Conservation (phyloP, 2,888 invertebrate genomes). For the Gastrophysa polygoni region DNA sequence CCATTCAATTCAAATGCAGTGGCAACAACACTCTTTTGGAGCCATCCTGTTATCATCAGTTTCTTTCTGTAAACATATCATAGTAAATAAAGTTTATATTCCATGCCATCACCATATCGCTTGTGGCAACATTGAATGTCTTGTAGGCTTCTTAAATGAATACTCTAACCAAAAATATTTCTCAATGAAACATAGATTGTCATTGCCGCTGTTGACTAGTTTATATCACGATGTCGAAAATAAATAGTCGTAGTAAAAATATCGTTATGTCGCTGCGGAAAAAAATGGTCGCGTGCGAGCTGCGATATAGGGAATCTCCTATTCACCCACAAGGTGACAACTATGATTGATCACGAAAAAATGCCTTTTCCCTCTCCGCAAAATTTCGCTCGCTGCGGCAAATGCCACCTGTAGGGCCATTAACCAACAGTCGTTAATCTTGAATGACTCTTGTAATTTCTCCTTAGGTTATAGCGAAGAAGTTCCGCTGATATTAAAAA, state of each 20-base stretch:
- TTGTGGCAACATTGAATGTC: too few species aligned
- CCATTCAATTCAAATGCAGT: too few species aligned
- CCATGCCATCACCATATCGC: too few species aligned
- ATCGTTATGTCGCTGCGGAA: background rate
- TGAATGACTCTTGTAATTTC: constrained; percentile 9
- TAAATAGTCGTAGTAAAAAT: background rate
- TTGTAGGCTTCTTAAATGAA: too few species aligned
- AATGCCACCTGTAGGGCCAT: constrained; percentile 35
- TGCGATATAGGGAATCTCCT: constrained; percentile 36
- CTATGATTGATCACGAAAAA: constrained; percentile 39
- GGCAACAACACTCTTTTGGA: too few species aligned
- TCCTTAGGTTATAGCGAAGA: background rate
- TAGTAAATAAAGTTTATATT: too few species aligned
- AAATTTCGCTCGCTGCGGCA: constrained; percentile 32
- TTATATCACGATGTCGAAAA: background rate
- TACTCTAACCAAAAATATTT: too few species aligned
- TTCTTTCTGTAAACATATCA: too few species aligned
- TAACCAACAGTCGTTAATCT: constrained; percentile 20
- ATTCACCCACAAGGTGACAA: constrained; percentile 34
- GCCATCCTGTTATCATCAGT: too few species aligned
- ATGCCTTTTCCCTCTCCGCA: constrained; percentile 20
- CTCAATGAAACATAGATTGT: background rate
- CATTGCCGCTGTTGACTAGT: background rate
- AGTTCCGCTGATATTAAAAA: too few species aligned
- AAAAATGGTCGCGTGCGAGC: constrained; percentile 36